Evolutionary conservation across 2,797 vertebrate genomes (phyloP), one percentile per base, ranked within the genome.

Genomic region (Trichosurus vulpecula): DNA sequence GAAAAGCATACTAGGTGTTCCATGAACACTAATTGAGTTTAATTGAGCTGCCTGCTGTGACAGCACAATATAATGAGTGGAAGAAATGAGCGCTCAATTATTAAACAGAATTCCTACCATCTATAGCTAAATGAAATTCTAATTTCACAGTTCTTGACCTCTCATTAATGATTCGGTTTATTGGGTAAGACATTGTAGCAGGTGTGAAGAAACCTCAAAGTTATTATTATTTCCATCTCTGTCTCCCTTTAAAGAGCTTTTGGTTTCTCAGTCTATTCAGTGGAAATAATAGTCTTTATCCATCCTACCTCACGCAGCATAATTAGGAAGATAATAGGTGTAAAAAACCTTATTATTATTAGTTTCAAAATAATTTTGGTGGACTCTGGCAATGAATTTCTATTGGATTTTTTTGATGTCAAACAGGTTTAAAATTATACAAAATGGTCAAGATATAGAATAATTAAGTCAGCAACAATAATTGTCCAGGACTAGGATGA

Each of bases 311-410:
- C 19, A 81, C 6, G 25, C 8, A 47, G 41, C 25, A 87, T 87
- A 51, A 47, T 51, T 51, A 27, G 74, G 5, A 87, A 51, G 25
- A 47, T 29, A 51, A 87, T 87, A 51, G 41, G 19, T 41, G 0
- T 74, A 25, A 54, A 81, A 81, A 81, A n/a, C 30, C 27, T 35
- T 61, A 90, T 92, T 41, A 29, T 41, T 66, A 5, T 31, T 47
- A 90, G 94, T 90, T 96, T 66, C 55, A 95, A 96, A 97, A 96
- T 95, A 19, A 93, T 94, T 95, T 96, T 16, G 10, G 14, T 52
- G 13, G 0, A 27, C 0, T 41, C 31, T 74, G 47, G 47, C 41
- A 52, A 11, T 22, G 52, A 94, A 92, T 95, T 92, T 91, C 12
- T 47, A 74, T 41, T 54, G 54, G 90, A 92, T 19, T 54, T 51